A percentile compares a stretch with the other conserved stretches of the same genome.
Conservation (phyloP, 2,113 vertebrate genomes). For the Eulemur rufifrons region DNA sequence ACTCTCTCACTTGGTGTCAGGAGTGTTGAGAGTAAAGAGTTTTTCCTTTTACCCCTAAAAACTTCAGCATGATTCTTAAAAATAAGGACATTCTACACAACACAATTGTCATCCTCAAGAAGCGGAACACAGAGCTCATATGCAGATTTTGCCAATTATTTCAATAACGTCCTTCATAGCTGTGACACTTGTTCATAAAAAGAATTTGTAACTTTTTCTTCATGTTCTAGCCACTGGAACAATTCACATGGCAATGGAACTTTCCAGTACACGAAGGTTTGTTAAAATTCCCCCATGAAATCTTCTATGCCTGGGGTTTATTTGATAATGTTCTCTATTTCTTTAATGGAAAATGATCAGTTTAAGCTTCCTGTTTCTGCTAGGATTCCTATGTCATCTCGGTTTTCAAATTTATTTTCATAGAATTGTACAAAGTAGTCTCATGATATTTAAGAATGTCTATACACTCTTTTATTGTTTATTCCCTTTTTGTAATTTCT, state of each 20-base stretch:
- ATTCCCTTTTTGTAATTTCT: neutral
- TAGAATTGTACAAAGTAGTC: neutral
- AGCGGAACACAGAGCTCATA: neutral
- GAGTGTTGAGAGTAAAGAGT: no score
- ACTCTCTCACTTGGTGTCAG: no score
- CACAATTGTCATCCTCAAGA: neutral
- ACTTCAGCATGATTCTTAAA: neutral
- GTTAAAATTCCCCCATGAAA: neutral
- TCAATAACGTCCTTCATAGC: neutral
- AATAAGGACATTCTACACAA: neutral
- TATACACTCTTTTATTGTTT: neutral
- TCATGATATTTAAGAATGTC: neutral
- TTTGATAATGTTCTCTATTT: neutral
- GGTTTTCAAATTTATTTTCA: no score
- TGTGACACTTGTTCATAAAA: neutral
- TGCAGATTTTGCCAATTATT: neutral
- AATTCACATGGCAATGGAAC: neutral
- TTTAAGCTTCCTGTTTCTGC: neutral
- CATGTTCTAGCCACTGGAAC: neutral
- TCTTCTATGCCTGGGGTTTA: neutral
- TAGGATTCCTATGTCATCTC: neutral
- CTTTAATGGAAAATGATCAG: neutral
- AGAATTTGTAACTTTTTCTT: neutral
- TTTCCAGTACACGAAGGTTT: neutral
- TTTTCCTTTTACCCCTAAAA: neutral